Percentiles rank a stretch among this genome's conserved stretches.
phyloP scores from a whole-genome alignment of 1,140 invertebrate genomes.

The Anastrepha obliqua region DNA sequence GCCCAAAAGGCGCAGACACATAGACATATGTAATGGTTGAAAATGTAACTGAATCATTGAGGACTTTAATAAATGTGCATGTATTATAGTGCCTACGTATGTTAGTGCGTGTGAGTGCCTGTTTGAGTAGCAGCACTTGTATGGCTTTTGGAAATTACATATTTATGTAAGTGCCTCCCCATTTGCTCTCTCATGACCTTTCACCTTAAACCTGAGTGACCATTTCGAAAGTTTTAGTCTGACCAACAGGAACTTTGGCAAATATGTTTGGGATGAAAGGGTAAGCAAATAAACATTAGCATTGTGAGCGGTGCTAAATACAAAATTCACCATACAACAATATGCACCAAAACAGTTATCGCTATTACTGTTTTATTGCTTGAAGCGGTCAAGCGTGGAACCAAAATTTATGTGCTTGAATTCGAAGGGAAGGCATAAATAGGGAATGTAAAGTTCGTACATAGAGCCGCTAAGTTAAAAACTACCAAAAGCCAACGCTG shows the following conservation, averaged over 20 bases:
- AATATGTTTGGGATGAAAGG: not conserved
- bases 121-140: not conserved
- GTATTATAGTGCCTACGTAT: no score
- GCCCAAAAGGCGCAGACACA: constrained; percentile 22
- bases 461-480: no score
- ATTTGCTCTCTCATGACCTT: not conserved
- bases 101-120: no score
- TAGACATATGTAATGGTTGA: not conserved
- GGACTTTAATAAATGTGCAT: not conserved
- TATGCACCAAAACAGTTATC: not conserved
- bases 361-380: not conserved
- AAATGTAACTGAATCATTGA: not conserved
- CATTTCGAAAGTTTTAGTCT: not conserved
- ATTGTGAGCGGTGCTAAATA: not conserved
- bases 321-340: not conserved
- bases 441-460: no score
- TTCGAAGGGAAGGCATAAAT: not conserved
- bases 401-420: not conserved
- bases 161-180: not conserved
- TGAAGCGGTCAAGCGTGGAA: not conserved
- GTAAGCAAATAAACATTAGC: constrained; percentile 32
- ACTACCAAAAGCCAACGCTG: no score
- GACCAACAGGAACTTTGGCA: not conserved
- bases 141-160: not conserved
- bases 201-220: constrained; percentile 10